phyloP scores from a whole-genome alignment of 2,113 vertebrate species.

The Saccopteryx leptura region DNA sequence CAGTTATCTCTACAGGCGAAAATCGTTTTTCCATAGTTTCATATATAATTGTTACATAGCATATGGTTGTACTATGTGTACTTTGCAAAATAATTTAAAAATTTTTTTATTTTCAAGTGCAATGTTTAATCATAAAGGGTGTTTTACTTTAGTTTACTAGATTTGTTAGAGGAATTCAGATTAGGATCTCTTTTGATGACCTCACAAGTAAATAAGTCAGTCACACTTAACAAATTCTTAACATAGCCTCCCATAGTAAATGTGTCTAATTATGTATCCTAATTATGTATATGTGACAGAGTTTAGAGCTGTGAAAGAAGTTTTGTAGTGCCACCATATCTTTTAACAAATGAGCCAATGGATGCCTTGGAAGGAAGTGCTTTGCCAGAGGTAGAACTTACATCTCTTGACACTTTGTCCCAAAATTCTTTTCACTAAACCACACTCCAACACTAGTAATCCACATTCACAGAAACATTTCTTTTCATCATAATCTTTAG shows the following conservation, averaged over 20 bases:
- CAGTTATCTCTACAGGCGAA: conserved; percentile 4
- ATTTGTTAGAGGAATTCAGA: conserved; percentile 31
- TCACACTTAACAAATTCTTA: not conserved
- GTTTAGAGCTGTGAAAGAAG: not conserved
- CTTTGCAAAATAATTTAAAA: not conserved
- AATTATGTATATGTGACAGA: not conserved
- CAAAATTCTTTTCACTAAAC: not conserved
- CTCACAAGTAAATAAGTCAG: not conserved
- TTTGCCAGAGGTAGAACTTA: not conserved
- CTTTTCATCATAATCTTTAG: not conserved
- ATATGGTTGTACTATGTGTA: not conserved
- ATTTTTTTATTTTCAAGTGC: not conserved
- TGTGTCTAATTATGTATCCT: not conserved
- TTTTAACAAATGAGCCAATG: not conserved
- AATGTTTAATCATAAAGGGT: not conserved
- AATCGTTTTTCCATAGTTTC: conserved; percentile 46
- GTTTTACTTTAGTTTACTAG: not conserved
- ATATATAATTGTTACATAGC: not conserved
- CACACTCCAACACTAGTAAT: not conserved
- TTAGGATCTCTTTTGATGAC: not conserved
- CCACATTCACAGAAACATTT: not conserved
- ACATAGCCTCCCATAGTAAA: not conserved
- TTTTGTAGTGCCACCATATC: not conserved
- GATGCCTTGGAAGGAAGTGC: not conserved
- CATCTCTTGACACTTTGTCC: not conserved